Evolutionary conservation across 2,888 invertebrate genomes (phyloP).

Genomic region (Andricus quercusramuli): DNA sequence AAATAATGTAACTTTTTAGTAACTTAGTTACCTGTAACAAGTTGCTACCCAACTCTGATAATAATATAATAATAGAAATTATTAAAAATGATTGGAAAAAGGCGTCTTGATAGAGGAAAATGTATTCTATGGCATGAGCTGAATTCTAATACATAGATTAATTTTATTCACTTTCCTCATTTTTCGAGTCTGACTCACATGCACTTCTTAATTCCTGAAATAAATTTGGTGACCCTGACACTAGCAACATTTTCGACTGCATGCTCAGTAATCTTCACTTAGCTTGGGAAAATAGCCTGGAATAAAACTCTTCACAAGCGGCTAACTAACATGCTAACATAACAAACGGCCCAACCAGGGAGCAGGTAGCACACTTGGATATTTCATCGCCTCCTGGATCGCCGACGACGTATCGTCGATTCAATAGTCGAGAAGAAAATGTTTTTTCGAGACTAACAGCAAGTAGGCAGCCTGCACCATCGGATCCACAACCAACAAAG

Average conservation of each 20-base stretch:
- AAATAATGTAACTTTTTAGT: too few species aligned
- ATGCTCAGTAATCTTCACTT: conserved; percentile 35
- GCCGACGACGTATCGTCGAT: conserved; percentile 80
- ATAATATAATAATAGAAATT: not conserved
- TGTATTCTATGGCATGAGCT: not conserved
- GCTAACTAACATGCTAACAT: conserved; percentile 74
- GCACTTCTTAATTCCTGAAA: conserved; percentile 1
- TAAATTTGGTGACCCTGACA: not conserved
- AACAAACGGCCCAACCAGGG: conserved; percentile 77
- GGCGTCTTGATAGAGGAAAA: not conserved
- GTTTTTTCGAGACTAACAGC: conserved; percentile 89
- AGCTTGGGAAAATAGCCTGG: conserved; percentile 34
- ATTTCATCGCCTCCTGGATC: conserved; percentile 83
- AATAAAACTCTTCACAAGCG: conserved; percentile 33
- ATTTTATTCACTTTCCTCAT: conserved; percentile 8
- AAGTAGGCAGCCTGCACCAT: conserved; percentile 78
- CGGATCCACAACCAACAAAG: conserved; percentile 78
- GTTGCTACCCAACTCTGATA: too few species aligned
- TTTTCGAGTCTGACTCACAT: not conserved
- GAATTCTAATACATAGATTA: not conserved
- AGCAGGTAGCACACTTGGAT: conserved; percentile 80
- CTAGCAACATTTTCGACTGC: conserved; percentile 26
- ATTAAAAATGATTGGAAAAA: not conserved
- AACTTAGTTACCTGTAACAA: too few species aligned
- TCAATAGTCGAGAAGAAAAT: conserved; percentile 83